phyloP scores from a whole-genome alignment of 2,888 invertebrate species.

The Matsumyia berberina region DNA sequence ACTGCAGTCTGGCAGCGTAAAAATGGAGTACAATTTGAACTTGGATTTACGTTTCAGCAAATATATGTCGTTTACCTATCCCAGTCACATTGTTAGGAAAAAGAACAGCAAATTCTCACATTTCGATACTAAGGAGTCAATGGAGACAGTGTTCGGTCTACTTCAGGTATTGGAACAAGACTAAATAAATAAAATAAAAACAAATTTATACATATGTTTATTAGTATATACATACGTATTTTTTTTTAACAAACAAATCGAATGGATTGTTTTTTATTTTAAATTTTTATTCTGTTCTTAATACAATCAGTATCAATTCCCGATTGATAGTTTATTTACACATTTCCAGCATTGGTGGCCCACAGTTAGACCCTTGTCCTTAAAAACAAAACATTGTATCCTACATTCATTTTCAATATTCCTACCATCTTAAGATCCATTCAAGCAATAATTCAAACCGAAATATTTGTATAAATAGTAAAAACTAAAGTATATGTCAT shows the following conservation, averaged over 20 bases:
- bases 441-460: background rate
- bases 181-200: conserved; percentile 30
- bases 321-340: conserved; percentile 56
- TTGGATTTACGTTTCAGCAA: conserved; percentile 39
- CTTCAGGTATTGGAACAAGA: conserved; percentile 78
- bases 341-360: conserved; percentile 76
- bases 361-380: conserved; percentile 39
- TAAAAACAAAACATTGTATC: conserved; percentile 19
- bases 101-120: conserved; percentile 41
- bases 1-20: conserved; percentile 23
- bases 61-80: conserved; percentile 56
- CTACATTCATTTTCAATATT: conserved; percentile 47
- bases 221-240: conserved; percentile 19
- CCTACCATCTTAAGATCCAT: conserved; percentile 1
- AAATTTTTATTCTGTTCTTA: conserved; percentile 20
- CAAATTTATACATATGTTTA: conserved; percentile 3
- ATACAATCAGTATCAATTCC: conserved; percentile 32
- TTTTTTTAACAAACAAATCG: conserved; percentile 24
- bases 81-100: conserved; percentile 53
- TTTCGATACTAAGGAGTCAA: conserved; percentile 74
- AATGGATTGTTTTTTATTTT: conserved; percentile 21
- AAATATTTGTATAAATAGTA: background rate
- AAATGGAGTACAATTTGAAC: conserved; percentile 27
- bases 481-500: background rate
- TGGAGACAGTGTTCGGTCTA: conserved; percentile 77